Percentiles rank a stretch among this genome's conserved stretches.
These are phyloP conservation scores for Neosilurus hyrtlii DNA, from an alignment of 2,797 vertebrate species.

Conservation along the genomic window DNA sequence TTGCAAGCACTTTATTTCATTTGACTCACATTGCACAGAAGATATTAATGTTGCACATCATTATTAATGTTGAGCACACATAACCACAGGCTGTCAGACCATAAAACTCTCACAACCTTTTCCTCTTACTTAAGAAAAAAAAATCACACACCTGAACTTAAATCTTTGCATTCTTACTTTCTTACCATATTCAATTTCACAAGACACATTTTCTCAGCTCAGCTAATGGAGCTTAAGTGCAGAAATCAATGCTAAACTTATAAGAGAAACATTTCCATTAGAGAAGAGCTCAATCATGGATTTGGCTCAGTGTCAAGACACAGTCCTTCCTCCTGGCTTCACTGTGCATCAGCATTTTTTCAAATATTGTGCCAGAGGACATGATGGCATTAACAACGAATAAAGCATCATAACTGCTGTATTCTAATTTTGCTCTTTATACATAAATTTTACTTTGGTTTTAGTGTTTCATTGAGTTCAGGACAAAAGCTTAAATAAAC, in stretches of 20 bases:
- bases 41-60: conserved; percentile 37
- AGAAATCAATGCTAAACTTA: conserved; percentile 36
- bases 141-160: conserved; percentile 1
- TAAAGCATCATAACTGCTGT: background rate
- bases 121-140: background rate
- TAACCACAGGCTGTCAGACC: conserved; percentile 55
- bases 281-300: background rate
- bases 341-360: conserved; percentile 21
- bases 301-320: conserved; percentile 21
- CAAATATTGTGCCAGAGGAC: conserved; percentile 10
- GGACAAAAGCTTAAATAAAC: background rate
- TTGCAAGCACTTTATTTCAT: conserved; percentile 11
- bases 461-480: background rate
- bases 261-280: conserved; percentile 39
- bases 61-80: conserved; percentile 62
- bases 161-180: background rate
- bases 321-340: background rate
- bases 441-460: background rate
- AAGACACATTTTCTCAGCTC: conserved; percentile 16
- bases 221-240: conserved; percentile 26
- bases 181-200: conserved; percentile 17
- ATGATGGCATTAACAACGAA: conserved; percentile 20
- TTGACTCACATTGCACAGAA: background rate
- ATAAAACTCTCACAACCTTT: conserved; percentile 29
- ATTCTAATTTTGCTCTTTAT: background rate